phyloP scores from a whole-genome alignment of 2,888 invertebrate genomes.

The Cephus pygmeus region DNA sequence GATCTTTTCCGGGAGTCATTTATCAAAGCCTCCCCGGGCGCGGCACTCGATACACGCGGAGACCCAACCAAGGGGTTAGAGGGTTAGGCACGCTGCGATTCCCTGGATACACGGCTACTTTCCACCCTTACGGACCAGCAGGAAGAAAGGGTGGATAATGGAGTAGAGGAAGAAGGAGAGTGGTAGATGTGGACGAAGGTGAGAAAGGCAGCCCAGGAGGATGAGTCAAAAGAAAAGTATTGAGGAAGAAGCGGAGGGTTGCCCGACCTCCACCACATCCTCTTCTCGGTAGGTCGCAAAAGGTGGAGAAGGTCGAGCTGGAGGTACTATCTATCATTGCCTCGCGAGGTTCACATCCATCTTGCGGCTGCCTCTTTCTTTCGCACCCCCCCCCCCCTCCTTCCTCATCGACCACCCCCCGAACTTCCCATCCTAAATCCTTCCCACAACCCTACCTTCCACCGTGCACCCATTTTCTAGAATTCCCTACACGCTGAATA shows the following conservation, averaged over 20 bases:
- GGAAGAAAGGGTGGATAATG: constrained; percentile 13
- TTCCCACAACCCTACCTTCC: constrained; percentile 12
- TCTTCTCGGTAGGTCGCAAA: constrained; percentile 12
- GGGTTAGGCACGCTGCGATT: constrained; percentile 6
- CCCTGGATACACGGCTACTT: not conserved
- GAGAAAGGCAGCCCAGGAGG: constrained; percentile 24
- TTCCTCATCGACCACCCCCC: not conserved
- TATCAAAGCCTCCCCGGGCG: constrained; percentile 55
- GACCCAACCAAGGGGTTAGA: not conserved
- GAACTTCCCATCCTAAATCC: constrained; percentile 15
- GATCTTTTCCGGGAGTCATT: constrained; percentile 60
- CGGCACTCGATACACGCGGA: constrained; percentile 28
- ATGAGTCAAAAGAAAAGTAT: constrained; percentile 15
- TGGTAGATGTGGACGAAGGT: constrained; percentile 22
- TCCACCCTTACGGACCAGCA: not conserved
- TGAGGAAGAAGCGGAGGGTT: not conserved
- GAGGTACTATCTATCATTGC: constrained; percentile 41
- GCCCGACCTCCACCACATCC: not conserved
- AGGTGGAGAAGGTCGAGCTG: constrained; percentile 23
- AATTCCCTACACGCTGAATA: not conserved
- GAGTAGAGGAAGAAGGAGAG: constrained; percentile 30
- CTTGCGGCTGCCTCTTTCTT: constrained; percentile 28
- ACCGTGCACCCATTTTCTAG: constrained; percentile 10
- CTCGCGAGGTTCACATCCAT: constrained; percentile 35
- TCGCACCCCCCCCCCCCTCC: constrained; percentile 17